Evolutionary conservation across 2,113 vertebrate species (phyloP).

Genomic region (Engraulis encrasicolus): DNA sequence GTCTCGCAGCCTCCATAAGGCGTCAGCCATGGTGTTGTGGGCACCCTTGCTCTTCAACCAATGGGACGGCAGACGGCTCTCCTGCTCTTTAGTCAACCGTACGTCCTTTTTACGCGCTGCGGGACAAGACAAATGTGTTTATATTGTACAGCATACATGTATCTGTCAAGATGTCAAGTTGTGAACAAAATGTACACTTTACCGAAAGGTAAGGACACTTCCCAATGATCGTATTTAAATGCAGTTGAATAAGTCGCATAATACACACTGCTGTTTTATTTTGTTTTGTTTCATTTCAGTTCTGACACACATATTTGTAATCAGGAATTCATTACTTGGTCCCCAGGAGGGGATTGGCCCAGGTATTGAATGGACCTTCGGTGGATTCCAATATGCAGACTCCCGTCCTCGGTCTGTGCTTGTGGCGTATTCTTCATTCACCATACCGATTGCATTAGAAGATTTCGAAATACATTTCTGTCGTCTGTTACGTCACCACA

Average conservation of each 20-base stretch:
- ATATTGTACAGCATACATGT: background rate
- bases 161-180: background rate
- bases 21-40: constrained; percentile 97
- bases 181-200: too few relatives aligned
- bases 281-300: background rate
- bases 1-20: constrained; percentile 95
- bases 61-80: constrained; percentile 93
- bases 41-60: constrained; percentile 98
- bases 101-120: constrained; percentile 91
- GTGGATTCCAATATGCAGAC: too few relatives aligned
- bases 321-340: too few relatives aligned
- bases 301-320: background rate
- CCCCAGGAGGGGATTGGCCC: too few relatives aligned
- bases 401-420: too few relatives aligned
- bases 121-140: background rate
- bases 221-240: too few relatives aligned
- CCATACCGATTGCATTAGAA: too few relatives aligned
- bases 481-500: too few relatives aligned
- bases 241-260: background rate
- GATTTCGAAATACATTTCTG: too few relatives aligned
- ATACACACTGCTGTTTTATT: background rate
- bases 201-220: too few relatives aligned
- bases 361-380: too few relatives aligned
- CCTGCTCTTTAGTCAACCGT: constrained; percentile 95
- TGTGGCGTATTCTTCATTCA: too few relatives aligned